phyloP scores from a whole-genome alignment of 2,797 vertebrate genomes.

The Phataginus tetradactyla region DNA sequence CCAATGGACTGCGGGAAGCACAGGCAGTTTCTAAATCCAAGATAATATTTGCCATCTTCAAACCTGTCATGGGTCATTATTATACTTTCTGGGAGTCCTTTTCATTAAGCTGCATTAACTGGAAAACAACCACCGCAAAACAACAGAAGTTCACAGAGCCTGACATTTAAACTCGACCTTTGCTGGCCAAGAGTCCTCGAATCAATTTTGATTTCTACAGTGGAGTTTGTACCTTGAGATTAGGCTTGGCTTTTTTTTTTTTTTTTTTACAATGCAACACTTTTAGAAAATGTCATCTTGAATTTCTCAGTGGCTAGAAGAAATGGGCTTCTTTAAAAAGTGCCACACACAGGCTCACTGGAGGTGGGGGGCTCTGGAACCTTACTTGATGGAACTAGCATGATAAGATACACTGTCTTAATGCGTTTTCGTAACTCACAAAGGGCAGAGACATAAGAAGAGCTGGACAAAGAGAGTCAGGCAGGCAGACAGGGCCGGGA shows the following conservation, averaged over 20 bases:
- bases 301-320: conserved; percentile 28
- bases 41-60: background rate
- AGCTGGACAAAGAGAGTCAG: background rate
- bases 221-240: conserved; percentile 31
- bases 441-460: background rate
- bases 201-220: background rate
- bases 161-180: background rate
- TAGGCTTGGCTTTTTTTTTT: conserved; percentile 17
- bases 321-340: conserved; percentile 28
- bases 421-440: background rate
- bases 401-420: background rate
- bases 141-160: background rate
- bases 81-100: background rate
- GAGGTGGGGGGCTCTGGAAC: background rate
- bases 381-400: accelerated
- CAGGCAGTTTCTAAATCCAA: background rate
- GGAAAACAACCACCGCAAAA: background rate
- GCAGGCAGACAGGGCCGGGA: background rate
- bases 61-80: no score
- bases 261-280: background rate
- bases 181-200: background rate
- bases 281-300: conserved; percentile 60
- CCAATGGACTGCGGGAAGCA: accelerated
- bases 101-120: background rate
- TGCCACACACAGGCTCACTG: accelerated